Conservation (phyloP, 2,113 vertebrate genomes). For the Garra rufa region DNA sequence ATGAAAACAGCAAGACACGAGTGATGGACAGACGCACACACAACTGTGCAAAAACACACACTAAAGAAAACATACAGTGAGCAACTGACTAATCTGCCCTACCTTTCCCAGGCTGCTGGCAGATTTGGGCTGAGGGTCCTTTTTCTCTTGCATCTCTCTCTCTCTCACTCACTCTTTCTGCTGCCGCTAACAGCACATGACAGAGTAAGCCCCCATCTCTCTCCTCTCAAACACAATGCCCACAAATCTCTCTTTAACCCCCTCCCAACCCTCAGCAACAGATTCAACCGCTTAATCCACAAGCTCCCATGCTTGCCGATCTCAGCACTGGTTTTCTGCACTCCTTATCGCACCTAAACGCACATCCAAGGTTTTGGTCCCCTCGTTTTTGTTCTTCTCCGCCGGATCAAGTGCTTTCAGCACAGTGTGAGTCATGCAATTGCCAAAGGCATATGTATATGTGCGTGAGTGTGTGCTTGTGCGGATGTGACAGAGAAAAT, state of each 20-base stretch:
- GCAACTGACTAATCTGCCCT: conserved; percentile 55
- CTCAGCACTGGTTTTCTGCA: conserved; percentile 53
- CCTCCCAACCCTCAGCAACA: conserved; percentile 54
- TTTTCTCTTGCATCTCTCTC: conserved; percentile 72
- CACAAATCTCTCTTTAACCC: conserved; percentile 41
- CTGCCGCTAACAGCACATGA: conserved; percentile 60
- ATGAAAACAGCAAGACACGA: not conserved
- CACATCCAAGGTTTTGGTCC: conserved; percentile 10
- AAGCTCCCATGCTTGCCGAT: conserved; percentile 61
- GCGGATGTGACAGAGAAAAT: conserved; percentile 23
- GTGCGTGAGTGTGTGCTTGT: conserved; percentile 14
- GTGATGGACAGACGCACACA: not conserved
- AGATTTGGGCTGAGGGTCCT: conserved; percentile 63
- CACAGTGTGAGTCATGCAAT: conserved; percentile 69
- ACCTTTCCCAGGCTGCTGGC: conserved; percentile 67
- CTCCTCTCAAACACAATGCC: conserved; percentile 49
- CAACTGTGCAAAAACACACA: conserved; percentile 2
- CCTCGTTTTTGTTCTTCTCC: conserved; percentile 25
- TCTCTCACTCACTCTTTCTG: conserved; percentile 45
- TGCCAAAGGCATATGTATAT: conserved; percentile 41
- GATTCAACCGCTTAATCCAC: conserved; percentile 69
- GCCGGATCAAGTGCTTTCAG: conserved; percentile 65
- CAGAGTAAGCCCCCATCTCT: conserved; percentile 35
- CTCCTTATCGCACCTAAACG: conserved; percentile 46
- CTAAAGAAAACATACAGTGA: not conserved